Conservation (phyloP, 2,797 vertebrate species). For the Arctocebus calabarensis region DNA sequence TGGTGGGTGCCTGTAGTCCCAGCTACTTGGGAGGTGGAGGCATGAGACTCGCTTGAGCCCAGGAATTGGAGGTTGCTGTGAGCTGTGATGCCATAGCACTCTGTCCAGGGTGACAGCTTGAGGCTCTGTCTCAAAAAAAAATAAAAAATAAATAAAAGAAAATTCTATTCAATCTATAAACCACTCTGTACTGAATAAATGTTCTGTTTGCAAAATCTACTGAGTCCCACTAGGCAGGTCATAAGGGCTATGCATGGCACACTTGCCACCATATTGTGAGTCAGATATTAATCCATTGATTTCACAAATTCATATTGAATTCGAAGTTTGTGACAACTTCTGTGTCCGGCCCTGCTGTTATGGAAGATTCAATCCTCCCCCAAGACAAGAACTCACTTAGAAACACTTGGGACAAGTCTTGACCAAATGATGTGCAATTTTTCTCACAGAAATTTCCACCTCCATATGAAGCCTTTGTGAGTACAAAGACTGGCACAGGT, state of each 20-base stretch:
- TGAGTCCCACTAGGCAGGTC: neutral
- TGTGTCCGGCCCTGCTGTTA: neutral
- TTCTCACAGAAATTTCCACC: neutral
- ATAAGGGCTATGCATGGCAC: neutral
- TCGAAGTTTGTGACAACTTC: neutral
- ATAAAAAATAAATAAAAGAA: no score
- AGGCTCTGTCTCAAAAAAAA: no score
- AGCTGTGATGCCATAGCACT: no score
- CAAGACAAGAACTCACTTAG: neutral
- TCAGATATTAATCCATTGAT: slow-evolving; percentile 53
- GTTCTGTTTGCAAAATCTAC: slow-evolving; percentile 11
- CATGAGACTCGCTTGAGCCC: no score
- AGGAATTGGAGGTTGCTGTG: no score
- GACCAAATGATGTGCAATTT: neutral
- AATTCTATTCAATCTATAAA: neutral
- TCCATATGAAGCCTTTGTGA: neutral
- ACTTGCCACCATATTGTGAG: neutral
- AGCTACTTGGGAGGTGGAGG: no score
- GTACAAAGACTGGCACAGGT: neutral
- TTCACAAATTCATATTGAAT: slow-evolving; percentile 8
- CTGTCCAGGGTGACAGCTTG: no score
- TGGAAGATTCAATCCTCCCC: neutral
- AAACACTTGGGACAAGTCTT: neutral
- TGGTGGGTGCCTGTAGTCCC: no score
- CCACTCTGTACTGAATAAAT: neutral